Base-by-base conservation (phyloP, 2,888 invertebrate species). In the Mesopsocus fuscifrons region DNA sequence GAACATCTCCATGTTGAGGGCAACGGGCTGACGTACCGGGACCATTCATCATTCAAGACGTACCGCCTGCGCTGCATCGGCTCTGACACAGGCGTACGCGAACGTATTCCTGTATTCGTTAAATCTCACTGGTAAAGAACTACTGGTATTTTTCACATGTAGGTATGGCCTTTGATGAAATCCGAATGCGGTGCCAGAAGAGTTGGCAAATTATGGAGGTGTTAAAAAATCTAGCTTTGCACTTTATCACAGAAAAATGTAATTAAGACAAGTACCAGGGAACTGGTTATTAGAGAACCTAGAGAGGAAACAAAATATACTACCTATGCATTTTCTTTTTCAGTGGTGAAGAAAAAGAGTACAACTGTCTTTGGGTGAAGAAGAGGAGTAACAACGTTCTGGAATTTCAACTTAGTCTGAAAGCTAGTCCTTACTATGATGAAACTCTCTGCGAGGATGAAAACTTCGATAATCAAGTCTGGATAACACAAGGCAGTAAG, bases 401-500 rank as follows among this genome's bases (percentile, higher is more conserved):
- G 49, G 74, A 74, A 58, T 72, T 73, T 50, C 67, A 68, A 57
- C 50, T 68, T 31, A 66, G 64, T 41, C 52, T 53, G 42, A 52
- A 53, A 5, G 53, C 61, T 30, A 61, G 55, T 46, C 55, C 57
- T 13, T 52, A 56, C 30, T 62, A 59, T 48, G 62, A 63, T 33
- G 54, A 55, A 18, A 56, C 56, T 43, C 53, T 67, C 22, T 69
- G 69, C 51, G 57, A 61, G 33, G 62, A 64, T 50, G 54, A 56
- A 6, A 66, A 69, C 55, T 68, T 72, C 50, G 59, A 65, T 41
- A 60, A 64, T 38, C 62, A 65, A 35, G 59, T 62, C 34, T 74
- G 72, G 72, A 65, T 70, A 52, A 74, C 74, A 2, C 72, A 73
- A 67, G 71, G 69, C 49, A 63, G 72, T 69, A 58, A 65, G 70